Evolutionary conservation across 2,113 vertebrate genomes (phyloP).

Genomic region (Antechinus stuartii): DNA sequence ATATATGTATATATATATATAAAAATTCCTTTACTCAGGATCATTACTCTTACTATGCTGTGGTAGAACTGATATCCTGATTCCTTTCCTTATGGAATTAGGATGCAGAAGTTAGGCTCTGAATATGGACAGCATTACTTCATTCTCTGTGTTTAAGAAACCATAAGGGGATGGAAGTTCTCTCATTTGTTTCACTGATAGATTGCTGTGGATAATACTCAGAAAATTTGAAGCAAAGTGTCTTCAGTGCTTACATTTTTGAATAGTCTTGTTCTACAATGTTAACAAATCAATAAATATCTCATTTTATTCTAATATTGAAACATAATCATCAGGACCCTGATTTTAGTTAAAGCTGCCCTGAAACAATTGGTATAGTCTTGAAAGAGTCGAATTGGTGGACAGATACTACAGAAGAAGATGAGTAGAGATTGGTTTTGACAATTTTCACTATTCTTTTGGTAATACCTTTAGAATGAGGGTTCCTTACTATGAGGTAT

Average conservation of each 20-base stretch:
- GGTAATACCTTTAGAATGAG: background rate
- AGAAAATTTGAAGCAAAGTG: background rate
- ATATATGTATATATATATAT: too few relatives aligned
- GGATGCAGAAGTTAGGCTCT: background rate
- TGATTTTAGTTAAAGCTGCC: background rate
- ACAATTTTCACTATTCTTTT: background rate
- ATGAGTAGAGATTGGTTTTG: background rate
- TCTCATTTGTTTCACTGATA: background rate
- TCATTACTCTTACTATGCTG: background rate
- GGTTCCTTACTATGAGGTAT: background rate
- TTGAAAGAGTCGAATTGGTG: background rate
- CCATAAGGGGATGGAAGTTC: background rate
- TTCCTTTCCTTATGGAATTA: background rate
- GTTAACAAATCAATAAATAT: background rate
- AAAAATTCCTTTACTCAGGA: too few relatives aligned
- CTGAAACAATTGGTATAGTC: background rate
- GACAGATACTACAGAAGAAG: background rate
- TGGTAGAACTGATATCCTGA: background rate
- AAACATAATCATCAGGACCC: background rate
- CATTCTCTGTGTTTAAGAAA: background rate
- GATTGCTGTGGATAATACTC: background rate
- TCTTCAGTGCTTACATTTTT: background rate
- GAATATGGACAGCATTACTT: background rate
- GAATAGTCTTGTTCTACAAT: background rate
- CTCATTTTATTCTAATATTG: background rate